Evolutionary conservation across 1,140 invertebrate species (phyloP).

Genomic region (Portunus trituberculatus): DNA sequence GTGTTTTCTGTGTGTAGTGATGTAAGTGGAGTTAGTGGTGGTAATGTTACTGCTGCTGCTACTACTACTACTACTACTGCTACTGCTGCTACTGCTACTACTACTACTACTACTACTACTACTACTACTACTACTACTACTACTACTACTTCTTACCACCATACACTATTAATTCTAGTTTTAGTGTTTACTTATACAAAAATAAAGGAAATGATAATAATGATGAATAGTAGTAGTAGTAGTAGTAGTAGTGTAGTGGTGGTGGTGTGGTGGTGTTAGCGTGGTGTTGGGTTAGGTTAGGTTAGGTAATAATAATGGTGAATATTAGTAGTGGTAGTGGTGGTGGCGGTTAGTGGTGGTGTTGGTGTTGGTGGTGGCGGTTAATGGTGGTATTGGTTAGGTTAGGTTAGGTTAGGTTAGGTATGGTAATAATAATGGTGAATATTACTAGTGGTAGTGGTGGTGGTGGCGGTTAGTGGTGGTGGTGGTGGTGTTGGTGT

Average conservation of each 20-base stretch:
- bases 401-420: neutral
- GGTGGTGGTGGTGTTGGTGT: neutral
- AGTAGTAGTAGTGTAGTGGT: too few species aligned
- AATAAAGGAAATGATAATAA: too few species aligned
- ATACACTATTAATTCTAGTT: too few species aligned
- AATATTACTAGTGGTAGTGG: neutral
- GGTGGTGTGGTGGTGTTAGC: too few species aligned
- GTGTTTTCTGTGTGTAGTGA: too few species aligned
- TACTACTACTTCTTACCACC: too few species aligned
- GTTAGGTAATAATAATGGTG: too few species aligned
- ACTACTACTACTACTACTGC: constrained; percentile 11
- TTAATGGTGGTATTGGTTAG: neutral
- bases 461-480: neutral
- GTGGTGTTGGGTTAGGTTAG: too few species aligned
- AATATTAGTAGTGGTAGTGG: neutral
- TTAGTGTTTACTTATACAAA: too few species aligned
- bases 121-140: too few species aligned
- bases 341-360: neutral
- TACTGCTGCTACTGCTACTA: constrained; percentile 22
- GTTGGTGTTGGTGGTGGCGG: neutral
- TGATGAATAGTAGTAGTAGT: too few species aligned
- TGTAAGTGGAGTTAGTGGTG: too few species aligned
- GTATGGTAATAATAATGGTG: neutral
- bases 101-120: neutral
- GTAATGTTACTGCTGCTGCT: neutral